Conservation (phyloP, 2,888 invertebrate species). For the Eristalinus aeneus region DNA sequence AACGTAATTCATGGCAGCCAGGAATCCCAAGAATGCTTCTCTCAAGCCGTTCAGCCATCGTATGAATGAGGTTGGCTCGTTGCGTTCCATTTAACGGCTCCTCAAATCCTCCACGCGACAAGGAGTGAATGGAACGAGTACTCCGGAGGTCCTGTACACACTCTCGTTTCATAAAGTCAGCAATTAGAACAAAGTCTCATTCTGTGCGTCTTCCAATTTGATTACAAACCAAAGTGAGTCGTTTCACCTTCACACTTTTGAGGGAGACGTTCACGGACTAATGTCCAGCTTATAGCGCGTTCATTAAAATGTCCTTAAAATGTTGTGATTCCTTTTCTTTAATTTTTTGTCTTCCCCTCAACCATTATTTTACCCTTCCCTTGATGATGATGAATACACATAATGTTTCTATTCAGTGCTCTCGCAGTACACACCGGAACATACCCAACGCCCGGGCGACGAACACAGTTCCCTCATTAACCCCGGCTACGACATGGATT, state of each 20-base stretch:
- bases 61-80: neutral
- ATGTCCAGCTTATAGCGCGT: conserved; percentile 29
- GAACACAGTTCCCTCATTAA: conserved; percentile 54
- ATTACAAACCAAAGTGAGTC: neutral
- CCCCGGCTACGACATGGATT: conserved; percentile 33
- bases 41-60: neutral
- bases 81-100: neutral
- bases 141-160: no score
- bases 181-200: neutral
- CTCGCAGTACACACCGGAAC: neutral
- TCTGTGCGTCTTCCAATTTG: neutral
- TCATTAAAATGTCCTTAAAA: conserved; percentile 62
- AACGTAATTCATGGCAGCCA: neutral
- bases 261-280: neutral
- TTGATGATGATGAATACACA: conserved; percentile 63
- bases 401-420: conserved; percentile 55
- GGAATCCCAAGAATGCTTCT: neutral
- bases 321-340: conserved; percentile 20
- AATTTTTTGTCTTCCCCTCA: neutral
- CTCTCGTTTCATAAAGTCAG: neutral
- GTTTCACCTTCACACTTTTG: conserved; percentile 26
- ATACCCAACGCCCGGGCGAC: neutral
- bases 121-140: neutral
- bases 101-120: neutral
- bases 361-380: neutral